Percentiles rank a stretch among this genome's conserved stretches.
Evolutionary conservation across 2,888 invertebrate genomes (phyloP).

Genomic region (Melitaea athalia): DNA sequence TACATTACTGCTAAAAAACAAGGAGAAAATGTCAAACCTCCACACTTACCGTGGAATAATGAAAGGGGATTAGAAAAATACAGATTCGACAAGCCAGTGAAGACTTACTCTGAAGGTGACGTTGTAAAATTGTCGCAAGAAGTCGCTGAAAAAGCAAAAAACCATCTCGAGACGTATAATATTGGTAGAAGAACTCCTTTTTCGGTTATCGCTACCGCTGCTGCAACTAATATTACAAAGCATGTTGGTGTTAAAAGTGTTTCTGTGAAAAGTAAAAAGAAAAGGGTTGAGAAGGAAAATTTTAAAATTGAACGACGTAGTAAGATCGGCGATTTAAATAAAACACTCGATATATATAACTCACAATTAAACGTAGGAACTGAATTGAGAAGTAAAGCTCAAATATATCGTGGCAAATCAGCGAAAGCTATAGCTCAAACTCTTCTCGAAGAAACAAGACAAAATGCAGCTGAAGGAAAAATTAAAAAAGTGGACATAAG

Average conservation of each 20-base stretch:
- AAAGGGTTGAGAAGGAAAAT: slow-evolving; percentile 68
- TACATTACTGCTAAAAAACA: slow-evolving; percentile 88
- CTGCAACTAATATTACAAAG: slow-evolving; percentile 84
- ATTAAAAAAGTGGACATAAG: slow-evolving; percentile 57
- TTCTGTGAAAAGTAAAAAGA: slow-evolving; percentile 74
- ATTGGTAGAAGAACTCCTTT: slow-evolving; percentile 84
- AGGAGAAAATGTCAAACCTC: slow-evolving; percentile 68
- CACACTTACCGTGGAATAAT: slow-evolving; percentile 89
- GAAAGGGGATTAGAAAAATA: slow-evolving; percentile 87
- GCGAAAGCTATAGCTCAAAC: slow-evolving; percentile 87
- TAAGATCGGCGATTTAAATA: slow-evolving; percentile 72
- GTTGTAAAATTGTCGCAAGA: slow-evolving; percentile 85
- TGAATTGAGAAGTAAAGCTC: slow-evolving; percentile 79
- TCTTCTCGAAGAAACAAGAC: slow-evolving; percentile 82
- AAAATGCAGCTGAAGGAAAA: slow-evolving; percentile 76
- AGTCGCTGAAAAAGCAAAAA: slow-evolving; percentile 86
- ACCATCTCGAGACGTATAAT: slow-evolving; percentile 83
- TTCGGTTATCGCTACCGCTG: slow-evolving; percentile 83
- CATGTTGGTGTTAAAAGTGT: slow-evolving; percentile 83
- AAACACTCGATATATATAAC: slow-evolving; percentile 66
- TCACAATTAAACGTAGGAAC: slow-evolving; percentile 71
- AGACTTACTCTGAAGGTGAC: slow-evolving; percentile 86
- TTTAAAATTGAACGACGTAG: slow-evolving; percentile 69
- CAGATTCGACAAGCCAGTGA: slow-evolving; percentile 84
- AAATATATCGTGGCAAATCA: slow-evolving; percentile 87